Evolutionary conservation across 2,797 vertebrate genomes (phyloP).

Genomic region (Sparus aurata): DNA sequence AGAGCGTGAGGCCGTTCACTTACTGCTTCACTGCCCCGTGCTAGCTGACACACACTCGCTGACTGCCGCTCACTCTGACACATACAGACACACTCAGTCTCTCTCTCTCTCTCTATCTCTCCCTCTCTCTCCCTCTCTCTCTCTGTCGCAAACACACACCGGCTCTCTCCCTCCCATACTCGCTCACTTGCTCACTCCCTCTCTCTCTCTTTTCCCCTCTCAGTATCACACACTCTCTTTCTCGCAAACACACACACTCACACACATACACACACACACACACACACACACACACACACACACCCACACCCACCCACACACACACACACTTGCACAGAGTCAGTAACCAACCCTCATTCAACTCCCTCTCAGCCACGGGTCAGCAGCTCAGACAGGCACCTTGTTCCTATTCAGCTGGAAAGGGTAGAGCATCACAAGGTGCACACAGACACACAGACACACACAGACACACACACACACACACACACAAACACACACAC

Average conservation of each 20-base stretch:
- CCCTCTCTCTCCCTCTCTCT: conserved; percentile 20
- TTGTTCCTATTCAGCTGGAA: conserved; percentile 78
- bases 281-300: conserved; percentile 31
- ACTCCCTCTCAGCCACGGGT: conserved; percentile 84
- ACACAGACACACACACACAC: conserved; percentile 25
- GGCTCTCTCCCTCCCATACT: conserved; percentile 69
- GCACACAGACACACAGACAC: conserved; percentile 61
- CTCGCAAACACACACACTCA: not conserved
- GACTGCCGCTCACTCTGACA: conserved; percentile 66
- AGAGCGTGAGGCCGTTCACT: conserved; percentile 79
- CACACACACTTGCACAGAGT: conserved; percentile 66
- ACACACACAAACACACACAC: conserved; percentile 44
- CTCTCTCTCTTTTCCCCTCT: conserved; percentile 40
- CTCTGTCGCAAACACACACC: conserved; percentile 61
- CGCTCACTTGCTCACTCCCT: conserved; percentile 45
- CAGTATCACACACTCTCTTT: conserved; percentile 64
- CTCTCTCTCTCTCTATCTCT: conserved; percentile 52
- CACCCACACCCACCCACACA: conserved; percentile 44
- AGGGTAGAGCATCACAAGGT: conserved; percentile 80
- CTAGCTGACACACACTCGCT: conserved; percentile 75
- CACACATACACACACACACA: conserved; percentile 52
- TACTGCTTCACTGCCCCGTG: conserved; percentile 80
- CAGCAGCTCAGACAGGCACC: conserved; percentile 83
- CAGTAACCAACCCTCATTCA: conserved; percentile 82
- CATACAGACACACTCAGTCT: conserved; percentile 50